phyloP scores from a whole-genome alignment of 2,797 vertebrate species.

The Etheostoma perlongum region DNA sequence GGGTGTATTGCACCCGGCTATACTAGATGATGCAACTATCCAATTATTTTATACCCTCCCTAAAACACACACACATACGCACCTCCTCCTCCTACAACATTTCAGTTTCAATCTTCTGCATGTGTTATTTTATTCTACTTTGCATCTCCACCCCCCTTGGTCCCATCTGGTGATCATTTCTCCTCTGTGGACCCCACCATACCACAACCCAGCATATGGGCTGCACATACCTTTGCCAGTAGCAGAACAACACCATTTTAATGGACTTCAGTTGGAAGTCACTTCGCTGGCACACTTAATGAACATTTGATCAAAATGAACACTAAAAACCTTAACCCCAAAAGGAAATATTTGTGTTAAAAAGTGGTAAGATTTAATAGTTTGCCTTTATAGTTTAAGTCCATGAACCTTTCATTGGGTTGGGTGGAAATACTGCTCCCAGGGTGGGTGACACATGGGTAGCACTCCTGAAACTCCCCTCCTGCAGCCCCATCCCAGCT shows the following conservation, averaged over 20 bases:
- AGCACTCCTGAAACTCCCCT: constrained; percentile 66
- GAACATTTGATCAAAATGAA: constrained; percentile 92
- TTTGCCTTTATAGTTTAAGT: constrained; percentile 95
- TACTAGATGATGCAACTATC: constrained; percentile 68
- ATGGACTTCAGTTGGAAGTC: constrained; percentile 91
- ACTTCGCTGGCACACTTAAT: constrained; percentile 87
- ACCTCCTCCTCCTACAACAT: constrained; percentile 47
- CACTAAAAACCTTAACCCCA: constrained; percentile 63
- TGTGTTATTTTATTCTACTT: constrained; percentile 81
- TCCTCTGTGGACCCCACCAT: constrained; percentile 81
- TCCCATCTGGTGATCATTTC: constrained; percentile 89
- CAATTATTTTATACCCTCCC: constrained; percentile 57
- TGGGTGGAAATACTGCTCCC: constrained; percentile 94
- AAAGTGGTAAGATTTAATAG: constrained; percentile 93
- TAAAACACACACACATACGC: constrained; percentile 11
- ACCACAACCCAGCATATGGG: constrained; percentile 73
- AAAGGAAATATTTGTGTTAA: constrained; percentile 80
- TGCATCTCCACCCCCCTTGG: constrained; percentile 73
- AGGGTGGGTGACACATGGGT: constrained; percentile 89
- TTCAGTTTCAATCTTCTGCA: constrained; percentile 77
- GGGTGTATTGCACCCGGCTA: constrained; percentile 36
- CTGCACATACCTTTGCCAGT: constrained; percentile 67
- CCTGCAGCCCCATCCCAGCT: constrained; percentile 48
- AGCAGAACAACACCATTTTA: constrained; percentile 79
- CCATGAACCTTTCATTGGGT: constrained; percentile 96